Evolutionary conservation across 2,888 invertebrate genomes (phyloP).

Genomic region (Drosophila neonasuta): DNA sequence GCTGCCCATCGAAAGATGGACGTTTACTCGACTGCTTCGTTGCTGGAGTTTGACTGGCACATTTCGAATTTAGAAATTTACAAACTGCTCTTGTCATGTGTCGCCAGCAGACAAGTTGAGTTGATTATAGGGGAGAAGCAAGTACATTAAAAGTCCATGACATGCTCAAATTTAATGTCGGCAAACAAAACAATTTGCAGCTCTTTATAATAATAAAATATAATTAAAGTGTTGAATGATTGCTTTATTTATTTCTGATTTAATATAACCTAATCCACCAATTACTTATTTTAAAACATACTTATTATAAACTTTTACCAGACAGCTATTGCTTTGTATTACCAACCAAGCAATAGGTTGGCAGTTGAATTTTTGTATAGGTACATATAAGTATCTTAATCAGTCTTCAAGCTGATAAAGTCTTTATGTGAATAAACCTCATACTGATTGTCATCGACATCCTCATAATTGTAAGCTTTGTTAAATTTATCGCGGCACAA

Average conservation of each 20-base stretch:
- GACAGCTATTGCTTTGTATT: background rate
- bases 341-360: background rate
- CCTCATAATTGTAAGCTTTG: background rate
- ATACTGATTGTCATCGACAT: background rate
- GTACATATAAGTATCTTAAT: background rate
- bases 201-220: background rate
- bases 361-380: background rate
- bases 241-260: background rate
- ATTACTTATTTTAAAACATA: background rate
- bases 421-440: background rate
- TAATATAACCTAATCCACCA: background rate
- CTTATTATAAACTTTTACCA: background rate
- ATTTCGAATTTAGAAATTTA: conserved; percentile 27
- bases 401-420: background rate
- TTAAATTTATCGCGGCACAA: conserved; percentile 44
- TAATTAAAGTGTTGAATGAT: background rate
- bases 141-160: background rate
- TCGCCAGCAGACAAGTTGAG: conserved; percentile 1
- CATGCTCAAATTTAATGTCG: background rate
- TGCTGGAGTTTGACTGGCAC: conserved; percentile 37
- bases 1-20: conserved; percentile 36
- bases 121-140: background rate
- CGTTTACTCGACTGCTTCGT: conserved; percentile 17
- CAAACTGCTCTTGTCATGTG: conserved; percentile 36
- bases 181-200: background rate